Evolutionary conservation across 1,140 invertebrate species (phyloP).

Genomic region (Harpegnathos saltator): DNA sequence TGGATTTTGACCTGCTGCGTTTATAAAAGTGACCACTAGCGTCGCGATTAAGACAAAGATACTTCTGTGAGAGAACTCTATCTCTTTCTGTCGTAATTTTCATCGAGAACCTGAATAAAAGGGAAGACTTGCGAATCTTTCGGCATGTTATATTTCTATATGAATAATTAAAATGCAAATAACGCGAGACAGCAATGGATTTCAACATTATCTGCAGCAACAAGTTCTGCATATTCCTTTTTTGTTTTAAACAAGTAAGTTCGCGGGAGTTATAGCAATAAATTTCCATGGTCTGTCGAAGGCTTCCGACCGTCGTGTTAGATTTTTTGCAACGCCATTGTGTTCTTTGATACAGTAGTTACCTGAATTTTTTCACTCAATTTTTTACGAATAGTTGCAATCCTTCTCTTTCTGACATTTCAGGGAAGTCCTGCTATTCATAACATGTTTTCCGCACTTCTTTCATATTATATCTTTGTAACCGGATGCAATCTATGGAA

Average conservation of each 20-base stretch:
- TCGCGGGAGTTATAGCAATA: not conserved
- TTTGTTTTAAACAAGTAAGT: too few species aligned
- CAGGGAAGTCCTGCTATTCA: not conserved
- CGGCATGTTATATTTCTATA: not conserved
- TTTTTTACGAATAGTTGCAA: constrained; percentile 19
- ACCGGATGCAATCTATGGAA: not conserved
- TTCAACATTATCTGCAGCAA: not conserved
- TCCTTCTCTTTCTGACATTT: not conserved
- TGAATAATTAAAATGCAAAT: not conserved
- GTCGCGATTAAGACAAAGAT: constrained; percentile 56
- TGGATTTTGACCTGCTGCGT: constrained; percentile 27
- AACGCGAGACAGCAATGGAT: not conserved
- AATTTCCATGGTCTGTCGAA: not conserved
- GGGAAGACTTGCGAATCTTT: not conserved
- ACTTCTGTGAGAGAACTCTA: constrained; percentile 23
- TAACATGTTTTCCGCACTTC: constrained; percentile 17
- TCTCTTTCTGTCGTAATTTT: constrained; percentile 20
- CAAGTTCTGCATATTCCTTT: not conserved
- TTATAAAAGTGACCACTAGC: constrained; percentile 12
- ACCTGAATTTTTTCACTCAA: constrained; percentile 9
- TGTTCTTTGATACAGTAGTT: not conserved
- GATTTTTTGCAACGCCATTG: not conserved
- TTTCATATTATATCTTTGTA: not conserved
- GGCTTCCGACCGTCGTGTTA: not conserved
- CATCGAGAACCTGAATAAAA: not conserved